phyloP scores from a whole-genome alignment of 2,113 vertebrate genomes.

The Acinonyx jubatus region DNA sequence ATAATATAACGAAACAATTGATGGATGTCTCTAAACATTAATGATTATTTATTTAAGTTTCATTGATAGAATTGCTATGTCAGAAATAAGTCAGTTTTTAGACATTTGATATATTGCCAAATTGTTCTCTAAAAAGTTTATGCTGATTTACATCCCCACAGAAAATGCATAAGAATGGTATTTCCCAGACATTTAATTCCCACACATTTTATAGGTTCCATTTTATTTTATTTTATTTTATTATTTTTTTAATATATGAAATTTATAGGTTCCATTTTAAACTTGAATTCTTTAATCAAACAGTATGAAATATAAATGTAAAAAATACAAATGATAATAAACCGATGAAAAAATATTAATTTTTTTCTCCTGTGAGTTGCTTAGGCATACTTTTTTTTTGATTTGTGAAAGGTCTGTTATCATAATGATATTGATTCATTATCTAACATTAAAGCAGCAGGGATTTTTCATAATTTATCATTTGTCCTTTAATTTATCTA shows the following conservation, averaged over 20 bases:
- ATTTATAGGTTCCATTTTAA: not conserved
- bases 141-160: not conserved
- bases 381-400: not conserved
- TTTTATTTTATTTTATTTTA: not conserved
- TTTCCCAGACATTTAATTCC: not conserved
- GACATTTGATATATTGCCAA: not conserved
- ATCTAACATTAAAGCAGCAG: not conserved
- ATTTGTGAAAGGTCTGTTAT: conserved; percentile 12
- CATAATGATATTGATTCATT: not conserved
- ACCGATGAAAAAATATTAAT: not conserved
- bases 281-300: conserved; percentile 1
- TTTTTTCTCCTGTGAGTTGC: not conserved
- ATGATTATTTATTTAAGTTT: not conserved
- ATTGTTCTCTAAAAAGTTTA: not conserved
- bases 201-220: not conserved
- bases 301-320: conserved; percentile 20
- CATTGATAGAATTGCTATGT: not conserved
- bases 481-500: conserved; percentile 11
- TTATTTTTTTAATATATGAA: too few species aligned
- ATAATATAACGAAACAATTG: not conserved
- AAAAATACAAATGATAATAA: not conserved
- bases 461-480: not conserved
- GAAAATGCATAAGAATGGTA: not conserved
- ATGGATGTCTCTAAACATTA: not conserved
- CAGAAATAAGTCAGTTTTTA: conserved; percentile 12